Base-by-base conservation (phyloP, 1,140 invertebrate species). In the Pectinophora gossypiella region DNA sequence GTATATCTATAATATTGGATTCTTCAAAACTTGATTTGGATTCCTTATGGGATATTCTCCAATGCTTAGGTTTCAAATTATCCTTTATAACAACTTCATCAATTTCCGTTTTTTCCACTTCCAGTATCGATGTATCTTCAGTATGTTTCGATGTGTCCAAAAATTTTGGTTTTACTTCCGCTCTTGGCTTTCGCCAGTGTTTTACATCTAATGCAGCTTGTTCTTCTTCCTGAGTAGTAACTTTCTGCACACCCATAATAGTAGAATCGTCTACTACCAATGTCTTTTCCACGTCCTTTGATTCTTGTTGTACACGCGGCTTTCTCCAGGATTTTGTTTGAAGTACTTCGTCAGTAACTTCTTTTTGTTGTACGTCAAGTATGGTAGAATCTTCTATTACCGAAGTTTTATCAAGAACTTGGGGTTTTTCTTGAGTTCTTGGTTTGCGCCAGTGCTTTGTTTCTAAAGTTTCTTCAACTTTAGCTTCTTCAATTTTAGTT, bases 401-500 rank as follows among this genome's bases (percentile, higher is more conserved):
- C 12, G 13, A n/a, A 16, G 42, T 53, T 43, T 18, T 51, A 16
- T 40, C 18, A 35, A 46, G 18, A 12, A 12, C 23, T 12, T 53
- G 46, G 27, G 22, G 44, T 36, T 44, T 51, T 42, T 64, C 61
- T 32, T 54, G 32, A 16, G 10, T 6, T 51, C 60, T 63, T n/a
- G 65, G 53, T 61, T 76, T 75, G 50, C 81, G 61, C 81, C 81
- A 84, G 57, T 76, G 65, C 54, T 61, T 75, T 23, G 62, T 51
- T 64, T 73, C 63, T 49, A 73, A 48, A 15, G 1, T 16, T 2
- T 16, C 18, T 64, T 72, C 61, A 48, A 74, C 48, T 2, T 9
- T 38, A 3, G 7, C 18, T 22, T 46, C 19, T 23, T 22, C 10
- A 23, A 20, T 32, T 5, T 9, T 16, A 7, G 27, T 36, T 52